Base-by-base conservation (phyloP, 2,797 vertebrate species). In the Sebastiscus albofasciatus region DNA sequence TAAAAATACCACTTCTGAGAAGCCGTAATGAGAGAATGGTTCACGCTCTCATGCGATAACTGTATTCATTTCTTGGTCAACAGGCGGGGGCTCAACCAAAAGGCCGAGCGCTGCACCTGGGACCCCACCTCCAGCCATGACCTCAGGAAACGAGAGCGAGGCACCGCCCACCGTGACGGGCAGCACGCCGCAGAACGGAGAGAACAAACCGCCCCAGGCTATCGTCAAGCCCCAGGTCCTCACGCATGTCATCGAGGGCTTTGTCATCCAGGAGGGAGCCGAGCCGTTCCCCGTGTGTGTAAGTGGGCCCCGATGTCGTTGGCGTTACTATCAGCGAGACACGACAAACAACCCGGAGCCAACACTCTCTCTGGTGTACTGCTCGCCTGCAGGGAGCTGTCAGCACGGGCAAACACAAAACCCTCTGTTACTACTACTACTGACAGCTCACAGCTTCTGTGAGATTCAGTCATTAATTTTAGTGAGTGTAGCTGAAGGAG, bases 191-290 rank as follows among this genome's bases (percentile, higher is more conserved):
- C 98, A 97, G 82, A 98, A 98, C 83, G 97, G 97, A 81, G 98
- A 99, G 95, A 98, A 95, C 96, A 99, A 97, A 93, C 98, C 96
- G 14, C 98, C 98, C 54, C 98, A 99, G 95, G 98, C 98, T 92
- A 97, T 99, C 84, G 98, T 99, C 90, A 99, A 98, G 94, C 97
- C 98, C 80, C 98, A 99, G 89, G 98, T 99, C 94, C 97, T 99
- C 91, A 99, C 98, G 12, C 98, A 99, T 91, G 97, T 99, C 94
- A 99, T 99, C 80, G 98, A 99, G 92, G 98, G 98, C 90, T 99
- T 99, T 87, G 98, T 99, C 93, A 99, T 99, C 96, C 98, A 99
- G 94, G 98, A 99, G 94, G 98, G 97, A 87, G 97, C 97, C 0
- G 98, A 99, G 92, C 98, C 98, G 2, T 99, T 99, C 94, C 98